Percentiles rank a stretch among this genome's conserved stretches.
Conservation (phyloP, 2,113 vertebrate genomes). For the Chloebia gouldiae region DNA sequence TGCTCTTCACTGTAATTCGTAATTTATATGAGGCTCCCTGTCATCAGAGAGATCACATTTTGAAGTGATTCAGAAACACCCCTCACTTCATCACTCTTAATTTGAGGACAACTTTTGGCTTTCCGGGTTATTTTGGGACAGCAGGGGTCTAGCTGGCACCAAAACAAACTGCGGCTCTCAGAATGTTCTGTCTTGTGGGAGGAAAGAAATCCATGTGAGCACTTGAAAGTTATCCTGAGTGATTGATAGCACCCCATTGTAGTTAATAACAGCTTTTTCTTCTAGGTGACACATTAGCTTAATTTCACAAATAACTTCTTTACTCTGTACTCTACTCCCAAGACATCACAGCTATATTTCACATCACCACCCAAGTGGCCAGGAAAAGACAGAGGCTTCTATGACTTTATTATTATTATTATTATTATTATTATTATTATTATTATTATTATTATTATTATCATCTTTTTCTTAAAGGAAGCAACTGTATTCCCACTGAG, state of each 20-base stretch:
- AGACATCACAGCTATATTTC: neutral
- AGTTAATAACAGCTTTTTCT: neutral
- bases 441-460: neutral
- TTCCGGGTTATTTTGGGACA: neutral
- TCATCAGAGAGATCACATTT: neutral
- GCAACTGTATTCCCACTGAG: neutral
- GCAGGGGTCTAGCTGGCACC: neutral
- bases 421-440: neutral
- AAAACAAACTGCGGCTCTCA: fast-evolving
- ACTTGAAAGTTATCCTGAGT: neutral
- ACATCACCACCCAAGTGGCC: neutral
- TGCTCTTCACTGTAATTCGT: neutral
- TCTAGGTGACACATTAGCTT: neutral
- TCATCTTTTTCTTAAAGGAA: neutral
- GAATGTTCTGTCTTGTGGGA: neutral
- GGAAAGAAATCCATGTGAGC: neutral
- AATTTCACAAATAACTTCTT: conserved; percentile 4
- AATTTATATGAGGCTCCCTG: neutral
- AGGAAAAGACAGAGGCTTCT: neutral
- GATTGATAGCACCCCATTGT: neutral
- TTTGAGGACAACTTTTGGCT: neutral
- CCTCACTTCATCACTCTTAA: neutral
- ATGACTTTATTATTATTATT: neutral
- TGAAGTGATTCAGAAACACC: neutral
- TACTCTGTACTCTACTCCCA: neutral